A percentile compares a stretch with the other conserved stretches of the same genome.
Evolutionary conservation across 2,113 vertebrate species (phyloP).

Genomic region (Centropus bengalensis): DNA sequence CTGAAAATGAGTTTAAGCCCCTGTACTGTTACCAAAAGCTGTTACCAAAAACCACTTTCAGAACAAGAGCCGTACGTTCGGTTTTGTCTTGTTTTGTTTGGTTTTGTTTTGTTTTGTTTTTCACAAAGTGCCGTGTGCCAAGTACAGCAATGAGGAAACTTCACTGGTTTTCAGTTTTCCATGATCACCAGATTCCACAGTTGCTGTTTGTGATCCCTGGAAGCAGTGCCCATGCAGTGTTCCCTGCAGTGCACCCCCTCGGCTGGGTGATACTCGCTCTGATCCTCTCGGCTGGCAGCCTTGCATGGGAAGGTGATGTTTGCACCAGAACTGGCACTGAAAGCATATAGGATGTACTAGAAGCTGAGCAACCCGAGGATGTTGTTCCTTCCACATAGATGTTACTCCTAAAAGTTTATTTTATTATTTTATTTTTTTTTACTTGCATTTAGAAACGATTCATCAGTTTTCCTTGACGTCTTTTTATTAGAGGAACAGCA

Average conservation of each 20-base stretch:
- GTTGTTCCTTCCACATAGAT: not conserved
- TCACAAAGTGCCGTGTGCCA: not conserved
- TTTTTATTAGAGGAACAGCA: not conserved
- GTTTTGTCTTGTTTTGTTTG: too few species aligned
- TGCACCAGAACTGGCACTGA: not conserved
- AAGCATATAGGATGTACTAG: not conserved
- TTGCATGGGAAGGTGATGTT: accelerated
- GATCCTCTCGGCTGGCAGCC: not conserved
- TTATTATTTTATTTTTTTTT: not conserved
- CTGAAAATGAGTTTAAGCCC: not conserved
- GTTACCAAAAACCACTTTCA: not conserved
- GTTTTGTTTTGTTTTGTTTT: not conserved
- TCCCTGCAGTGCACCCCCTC: not conserved
- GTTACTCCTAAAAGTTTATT: not conserved
- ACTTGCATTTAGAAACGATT: not conserved
- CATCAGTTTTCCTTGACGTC: not conserved
- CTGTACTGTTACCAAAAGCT: not conserved
- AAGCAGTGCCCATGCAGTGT: not conserved
- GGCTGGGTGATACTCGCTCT: not conserved
- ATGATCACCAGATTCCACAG: not conserved
- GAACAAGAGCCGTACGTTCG: not conserved
- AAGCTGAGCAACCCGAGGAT: not conserved
- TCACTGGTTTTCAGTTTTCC: not conserved
- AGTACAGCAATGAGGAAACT: not conserved
- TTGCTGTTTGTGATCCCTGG: not conserved